These are phyloP conservation scores for Aradophagus sp. DNA, from an alignment of 1,140 invertebrate genomes.

Conservation along the genomic window DNA sequence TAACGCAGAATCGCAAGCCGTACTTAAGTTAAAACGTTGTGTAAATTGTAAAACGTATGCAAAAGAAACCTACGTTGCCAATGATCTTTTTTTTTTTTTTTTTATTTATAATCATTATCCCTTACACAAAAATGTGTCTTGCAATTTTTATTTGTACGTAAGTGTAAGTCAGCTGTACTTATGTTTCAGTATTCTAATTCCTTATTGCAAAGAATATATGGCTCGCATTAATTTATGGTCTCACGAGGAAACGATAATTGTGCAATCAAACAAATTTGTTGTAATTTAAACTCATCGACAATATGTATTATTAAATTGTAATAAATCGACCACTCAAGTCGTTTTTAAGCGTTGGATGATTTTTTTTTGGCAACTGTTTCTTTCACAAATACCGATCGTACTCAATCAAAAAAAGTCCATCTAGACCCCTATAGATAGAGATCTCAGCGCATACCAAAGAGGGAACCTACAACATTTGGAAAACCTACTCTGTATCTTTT, in stretches of 20 bases:
- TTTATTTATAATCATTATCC: slow-evolving; percentile 14
- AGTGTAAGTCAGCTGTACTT: slow-evolving; percentile 26
- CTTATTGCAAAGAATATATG: neutral
- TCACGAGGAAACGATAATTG: slow-evolving; percentile 14
- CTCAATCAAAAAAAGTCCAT: too few relatives aligned
- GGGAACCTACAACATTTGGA: too few relatives aligned
- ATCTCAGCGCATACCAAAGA: too few relatives aligned
- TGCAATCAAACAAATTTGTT: slow-evolving; percentile 1
- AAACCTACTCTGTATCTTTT: too few relatives aligned
- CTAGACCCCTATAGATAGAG: too few relatives aligned
- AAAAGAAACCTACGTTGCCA: neutral
- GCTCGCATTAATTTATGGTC: neutral
- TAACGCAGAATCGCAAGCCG: neutral
- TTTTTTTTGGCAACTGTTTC: too few relatives aligned
- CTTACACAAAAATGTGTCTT: slow-evolving; percentile 4
- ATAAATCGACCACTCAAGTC: slow-evolving; percentile 27
- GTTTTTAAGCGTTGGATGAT: too few relatives aligned
- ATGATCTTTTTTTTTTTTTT: slow-evolving; percentile 19
- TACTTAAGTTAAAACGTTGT: neutral
- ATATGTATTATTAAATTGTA: slow-evolving; percentile 43
- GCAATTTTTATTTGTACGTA: slow-evolving; percentile 3
- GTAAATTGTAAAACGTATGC: neutral
- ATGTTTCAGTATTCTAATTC: slow-evolving; percentile 34
- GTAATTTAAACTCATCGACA: slow-evolving; percentile 41
- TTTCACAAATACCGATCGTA: too few relatives aligned